phyloP scores from a whole-genome alignment of 1,140 invertebrate species.

The Cotesia glomerata region DNA sequence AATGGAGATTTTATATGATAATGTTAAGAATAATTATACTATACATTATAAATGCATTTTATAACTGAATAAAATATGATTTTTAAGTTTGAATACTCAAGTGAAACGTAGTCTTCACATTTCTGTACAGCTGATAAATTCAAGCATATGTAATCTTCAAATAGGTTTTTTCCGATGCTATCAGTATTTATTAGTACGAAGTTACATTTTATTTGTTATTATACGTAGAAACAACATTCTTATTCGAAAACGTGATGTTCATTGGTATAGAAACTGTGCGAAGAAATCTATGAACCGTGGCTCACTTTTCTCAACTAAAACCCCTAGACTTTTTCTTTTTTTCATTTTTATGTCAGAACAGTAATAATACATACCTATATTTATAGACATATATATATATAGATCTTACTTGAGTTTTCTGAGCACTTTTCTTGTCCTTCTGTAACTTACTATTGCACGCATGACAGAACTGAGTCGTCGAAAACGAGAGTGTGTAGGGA shows the following conservation, averaged over 20 bases:
- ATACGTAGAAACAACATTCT: no score
- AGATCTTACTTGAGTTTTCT: slow-evolving; percentile 5
- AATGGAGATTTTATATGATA: no score
- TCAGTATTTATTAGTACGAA: no score
- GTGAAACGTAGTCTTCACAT: no score
- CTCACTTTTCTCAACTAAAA: slow-evolving; percentile 33
- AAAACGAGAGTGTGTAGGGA: neutral
- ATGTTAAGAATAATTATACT: no score
- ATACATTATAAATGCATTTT: no score
- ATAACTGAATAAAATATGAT: no score
- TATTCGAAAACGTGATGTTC: neutral
- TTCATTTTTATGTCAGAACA: neutral
- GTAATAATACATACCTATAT: neutral
- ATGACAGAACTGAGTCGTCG: neutral
- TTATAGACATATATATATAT: neutral
- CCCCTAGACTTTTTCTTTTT: neutral
- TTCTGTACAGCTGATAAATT: no score
- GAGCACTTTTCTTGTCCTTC: slow-evolving; percentile 9
- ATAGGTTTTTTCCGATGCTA: no score
- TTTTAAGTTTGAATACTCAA: no score
- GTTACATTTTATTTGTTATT: no score
- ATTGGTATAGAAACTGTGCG: slow-evolving; percentile 38
- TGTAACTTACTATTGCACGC: neutral
- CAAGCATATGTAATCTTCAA: no score
- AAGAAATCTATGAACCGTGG: slow-evolving; percentile 36